Conservation (phyloP, 2,797 vertebrate genomes). For the Anisognathus igniventris region DNA sequence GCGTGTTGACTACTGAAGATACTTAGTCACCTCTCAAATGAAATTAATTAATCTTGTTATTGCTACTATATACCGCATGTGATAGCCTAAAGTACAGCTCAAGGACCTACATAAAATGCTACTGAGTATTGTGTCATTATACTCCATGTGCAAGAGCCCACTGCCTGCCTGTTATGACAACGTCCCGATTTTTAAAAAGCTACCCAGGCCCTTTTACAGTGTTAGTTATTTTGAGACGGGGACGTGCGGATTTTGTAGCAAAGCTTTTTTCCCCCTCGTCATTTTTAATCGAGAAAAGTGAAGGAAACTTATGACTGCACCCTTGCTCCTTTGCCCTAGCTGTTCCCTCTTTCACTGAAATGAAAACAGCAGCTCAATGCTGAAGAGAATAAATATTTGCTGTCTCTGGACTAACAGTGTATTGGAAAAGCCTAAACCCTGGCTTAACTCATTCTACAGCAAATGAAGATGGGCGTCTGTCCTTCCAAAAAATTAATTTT, state of each 20-base stretch:
- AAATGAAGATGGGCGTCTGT: not conserved
- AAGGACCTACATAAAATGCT: not conserved
- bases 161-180: not conserved
- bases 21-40: not conserved
- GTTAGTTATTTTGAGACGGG: not conserved
- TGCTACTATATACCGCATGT: not conserved
- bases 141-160: not conserved
- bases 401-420: not conserved
- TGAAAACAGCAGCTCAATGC: not conserved
- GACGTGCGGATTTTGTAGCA: not conserved
- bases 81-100: not conserved
- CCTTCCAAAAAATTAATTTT: not conserved
- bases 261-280: fast-evolving
- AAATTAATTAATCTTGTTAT: not conserved
- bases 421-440: not conserved
- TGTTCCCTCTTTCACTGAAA: not conserved
- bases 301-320: not conserved
- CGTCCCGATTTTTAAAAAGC: not conserved
- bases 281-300: not conserved
- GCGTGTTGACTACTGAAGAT: not conserved
- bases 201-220: not conserved
- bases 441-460: not conserved
- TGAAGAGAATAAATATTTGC: not conserved
- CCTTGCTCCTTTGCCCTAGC: not conserved
- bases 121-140: not conserved